Conservation (phyloP, 2,888 invertebrate genomes). For the Bugula neritina region DNA sequence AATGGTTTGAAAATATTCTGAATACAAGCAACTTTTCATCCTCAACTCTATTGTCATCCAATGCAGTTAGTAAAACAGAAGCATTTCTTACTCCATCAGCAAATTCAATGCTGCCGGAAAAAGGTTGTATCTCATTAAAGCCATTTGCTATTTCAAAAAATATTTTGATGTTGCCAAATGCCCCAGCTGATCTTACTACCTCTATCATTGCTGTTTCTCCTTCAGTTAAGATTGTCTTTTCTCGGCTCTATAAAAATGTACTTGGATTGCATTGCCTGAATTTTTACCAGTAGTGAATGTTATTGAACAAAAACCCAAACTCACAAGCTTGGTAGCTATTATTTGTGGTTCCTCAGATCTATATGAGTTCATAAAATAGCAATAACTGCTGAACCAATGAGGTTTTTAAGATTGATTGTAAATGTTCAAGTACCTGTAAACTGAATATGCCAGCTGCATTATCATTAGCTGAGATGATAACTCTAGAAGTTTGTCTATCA, state of each 20-base stretch:
- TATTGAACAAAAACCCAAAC: background rate
- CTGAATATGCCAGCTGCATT: constrained; percentile 49
- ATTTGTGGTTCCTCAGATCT: too few relatives aligned
- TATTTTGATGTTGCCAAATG: background rate
- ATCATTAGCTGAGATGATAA: constrained; percentile 46
- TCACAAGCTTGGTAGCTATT: too few relatives aligned
- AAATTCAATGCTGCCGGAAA: constrained; percentile 4
- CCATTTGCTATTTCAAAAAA: background rate
- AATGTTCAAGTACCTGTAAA: constrained; percentile 34
- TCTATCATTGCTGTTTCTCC: background rate
- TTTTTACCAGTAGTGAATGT: background rate
- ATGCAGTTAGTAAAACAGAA: background rate
- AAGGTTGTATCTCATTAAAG: background rate
- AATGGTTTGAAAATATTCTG: background rate
- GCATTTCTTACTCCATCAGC: background rate
- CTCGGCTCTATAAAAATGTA: background rate
- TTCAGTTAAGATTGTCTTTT: background rate
- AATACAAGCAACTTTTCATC: background rate
- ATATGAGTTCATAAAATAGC: too few relatives aligned
- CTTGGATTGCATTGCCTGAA: too few relatives aligned
- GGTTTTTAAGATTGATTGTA: too few relatives aligned
- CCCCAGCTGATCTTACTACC: constrained; percentile 1
- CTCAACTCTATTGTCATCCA: background rate
- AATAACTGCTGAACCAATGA: too few relatives aligned
- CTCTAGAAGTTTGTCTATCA: constrained; percentile 34